Evolutionary conservation across 2,113 vertebrate genomes (phyloP).

Genomic region (Dermatemys mawii): DNA sequence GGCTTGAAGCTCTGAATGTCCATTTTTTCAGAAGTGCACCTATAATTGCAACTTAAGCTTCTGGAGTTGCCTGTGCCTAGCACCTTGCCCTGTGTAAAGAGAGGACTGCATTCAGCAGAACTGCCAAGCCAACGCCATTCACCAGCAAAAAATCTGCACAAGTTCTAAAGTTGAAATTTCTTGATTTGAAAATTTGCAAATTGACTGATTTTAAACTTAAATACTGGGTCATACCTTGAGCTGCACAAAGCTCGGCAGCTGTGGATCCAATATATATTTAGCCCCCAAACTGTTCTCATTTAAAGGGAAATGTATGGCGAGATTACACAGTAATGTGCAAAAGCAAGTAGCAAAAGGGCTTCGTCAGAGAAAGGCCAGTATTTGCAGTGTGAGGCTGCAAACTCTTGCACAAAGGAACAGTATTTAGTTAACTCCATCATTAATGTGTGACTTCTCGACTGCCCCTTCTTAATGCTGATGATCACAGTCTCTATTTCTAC

Average conservation of each 20-base stretch:
- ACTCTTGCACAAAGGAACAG: background rate
- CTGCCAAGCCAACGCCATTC: background rate
- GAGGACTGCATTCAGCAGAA: background rate
- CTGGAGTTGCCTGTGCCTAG: background rate
- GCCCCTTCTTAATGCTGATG: background rate
- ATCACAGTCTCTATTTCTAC: background rate
- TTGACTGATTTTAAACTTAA: background rate
- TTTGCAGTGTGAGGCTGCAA: rapidly evolving
- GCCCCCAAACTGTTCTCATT: background rate
- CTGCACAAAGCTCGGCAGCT: background rate
- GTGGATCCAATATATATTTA: background rate
- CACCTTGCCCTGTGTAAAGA: background rate
- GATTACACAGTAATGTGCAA: background rate
- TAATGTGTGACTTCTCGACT: background rate
- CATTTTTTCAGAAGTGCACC: background rate
- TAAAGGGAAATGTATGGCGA: background rate
- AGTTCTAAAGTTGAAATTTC: too few relatives aligned
- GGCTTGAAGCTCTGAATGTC: background rate
- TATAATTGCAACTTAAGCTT: background rate
- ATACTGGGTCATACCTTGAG: background rate
- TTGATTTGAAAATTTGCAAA: background rate
- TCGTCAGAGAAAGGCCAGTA: background rate
- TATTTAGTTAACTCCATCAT: background rate
- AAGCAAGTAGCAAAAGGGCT: background rate
- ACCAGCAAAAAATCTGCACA: background rate